Conservation (phyloP, 2,797 vertebrate species). For the Nannoperca obscura region DNA sequence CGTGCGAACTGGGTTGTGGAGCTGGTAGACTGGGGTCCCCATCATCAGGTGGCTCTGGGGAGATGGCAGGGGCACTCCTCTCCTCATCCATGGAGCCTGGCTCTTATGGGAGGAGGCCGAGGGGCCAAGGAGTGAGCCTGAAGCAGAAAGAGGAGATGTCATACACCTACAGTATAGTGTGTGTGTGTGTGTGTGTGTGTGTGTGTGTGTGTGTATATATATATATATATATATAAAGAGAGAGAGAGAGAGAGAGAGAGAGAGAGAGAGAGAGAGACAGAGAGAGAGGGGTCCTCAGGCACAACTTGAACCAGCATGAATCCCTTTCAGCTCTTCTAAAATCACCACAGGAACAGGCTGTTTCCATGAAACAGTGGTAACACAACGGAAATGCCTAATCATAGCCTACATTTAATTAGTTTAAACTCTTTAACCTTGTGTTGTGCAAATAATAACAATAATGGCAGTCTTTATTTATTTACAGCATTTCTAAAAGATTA, state of each 20-base stretch:
- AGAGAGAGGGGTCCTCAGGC: slow-evolving; percentile 10
- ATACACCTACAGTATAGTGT: not conserved
- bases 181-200: no score
- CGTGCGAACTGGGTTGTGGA: slow-evolving; percentile 30
- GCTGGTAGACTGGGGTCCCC: slow-evolving; percentile 68
- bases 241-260: no score
- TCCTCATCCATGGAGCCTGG: slow-evolving; percentile 89
- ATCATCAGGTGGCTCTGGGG: slow-evolving; percentile 84
- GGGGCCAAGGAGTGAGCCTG: slow-evolving; percentile 67
- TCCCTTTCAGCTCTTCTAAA: slow-evolving; percentile 45
- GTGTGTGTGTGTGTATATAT: no score
- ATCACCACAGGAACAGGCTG: slow-evolving; percentile 26
- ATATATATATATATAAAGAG: no score
- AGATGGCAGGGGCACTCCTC: slow-evolving; percentile 79
- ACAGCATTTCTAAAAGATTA: not conserved
- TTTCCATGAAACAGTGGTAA: slow-evolving; percentile 25
- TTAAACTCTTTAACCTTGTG: slow-evolving; percentile 15
- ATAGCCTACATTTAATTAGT: slow-evolving; percentile 15
- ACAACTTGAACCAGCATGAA: slow-evolving; percentile 51
- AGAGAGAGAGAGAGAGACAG: no score
- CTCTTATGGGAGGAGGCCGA: slow-evolving; percentile 65
- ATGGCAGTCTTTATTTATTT: not conserved
- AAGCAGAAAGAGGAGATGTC: slow-evolving; percentile 5
- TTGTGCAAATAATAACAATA: slow-evolving; percentile 25
- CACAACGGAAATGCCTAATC: slow-evolving; percentile 29